Evolutionary conservation across 2,888 invertebrate genomes (phyloP).

Genomic region (Linyphia triangularis): DNA sequence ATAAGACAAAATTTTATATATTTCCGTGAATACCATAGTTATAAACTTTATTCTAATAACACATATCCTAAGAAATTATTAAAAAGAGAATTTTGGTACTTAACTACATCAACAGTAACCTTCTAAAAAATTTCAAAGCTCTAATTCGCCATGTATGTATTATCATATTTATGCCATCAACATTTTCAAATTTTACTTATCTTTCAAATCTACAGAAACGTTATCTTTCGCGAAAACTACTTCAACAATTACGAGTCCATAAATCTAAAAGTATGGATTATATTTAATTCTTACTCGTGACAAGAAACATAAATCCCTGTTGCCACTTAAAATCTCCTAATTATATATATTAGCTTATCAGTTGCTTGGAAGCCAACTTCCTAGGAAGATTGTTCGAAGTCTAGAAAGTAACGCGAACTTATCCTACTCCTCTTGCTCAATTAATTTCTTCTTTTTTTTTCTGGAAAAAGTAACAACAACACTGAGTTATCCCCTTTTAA

Average conservation of each 20-base stretch:
- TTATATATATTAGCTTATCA: slow-evolving; percentile 11
- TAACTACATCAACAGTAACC: too few species aligned
- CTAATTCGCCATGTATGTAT: too few species aligned
- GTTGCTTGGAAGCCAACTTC: not conserved
- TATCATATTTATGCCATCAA: too few species aligned
- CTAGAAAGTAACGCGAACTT: slow-evolving; percentile 25
- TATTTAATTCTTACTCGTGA: not conserved
- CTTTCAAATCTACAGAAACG: not conserved
- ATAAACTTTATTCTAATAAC: too few species aligned
- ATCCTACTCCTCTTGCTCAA: slow-evolving; percentile 57
- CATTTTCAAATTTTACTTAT: too few species aligned
- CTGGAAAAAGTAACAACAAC: slow-evolving; percentile 20
- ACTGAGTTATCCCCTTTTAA: slow-evolving; percentile 8
- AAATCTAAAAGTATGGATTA: not conserved
- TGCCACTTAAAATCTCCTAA: not conserved
- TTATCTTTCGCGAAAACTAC: not conserved
- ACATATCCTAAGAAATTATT: too few species aligned
- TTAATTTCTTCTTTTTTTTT: slow-evolving; percentile 55
- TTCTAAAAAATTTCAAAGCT: too few species aligned
- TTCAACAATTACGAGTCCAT: not conserved
- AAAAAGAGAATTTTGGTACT: too few species aligned
- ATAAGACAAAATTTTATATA: too few species aligned
- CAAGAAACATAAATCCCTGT: not conserved
- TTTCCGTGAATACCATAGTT: too few species aligned
- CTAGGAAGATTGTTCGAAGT: not conserved